Percentiles rank a stretch among this genome's conserved stretches.
These are phyloP conservation scores for Xenopus laevis DNA, from an alignment of 2,113 vertebrate species.

Conservation along the genomic window DNA sequence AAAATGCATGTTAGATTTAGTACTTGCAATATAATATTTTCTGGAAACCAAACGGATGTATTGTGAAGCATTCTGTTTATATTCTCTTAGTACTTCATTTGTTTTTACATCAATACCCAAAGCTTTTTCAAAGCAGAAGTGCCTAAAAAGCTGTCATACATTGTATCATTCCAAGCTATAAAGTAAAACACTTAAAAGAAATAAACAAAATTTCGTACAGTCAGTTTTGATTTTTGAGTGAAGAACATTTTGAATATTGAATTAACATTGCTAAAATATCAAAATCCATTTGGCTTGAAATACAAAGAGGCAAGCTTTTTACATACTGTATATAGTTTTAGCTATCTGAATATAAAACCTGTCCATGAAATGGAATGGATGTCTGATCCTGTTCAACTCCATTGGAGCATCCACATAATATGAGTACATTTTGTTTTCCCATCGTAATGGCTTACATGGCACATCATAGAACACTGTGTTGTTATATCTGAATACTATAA, in stretches of 20 bases:
- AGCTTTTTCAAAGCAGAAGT: slow-evolving; percentile 11
- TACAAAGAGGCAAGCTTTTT: not conserved
- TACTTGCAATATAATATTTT: slow-evolving; percentile 1
- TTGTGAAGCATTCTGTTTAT: slow-evolving; percentile 4
- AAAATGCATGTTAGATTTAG: slow-evolving; percentile 32
- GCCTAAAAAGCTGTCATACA: slow-evolving; percentile 29
- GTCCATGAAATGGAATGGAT: no score
- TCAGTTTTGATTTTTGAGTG: not conserved
- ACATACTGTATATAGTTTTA: not conserved
- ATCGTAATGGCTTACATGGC: no score
- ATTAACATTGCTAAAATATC: not conserved
- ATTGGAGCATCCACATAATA: no score
- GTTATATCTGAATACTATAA: no score
- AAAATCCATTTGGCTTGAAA: not conserved
- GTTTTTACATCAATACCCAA: slow-evolving; percentile 30
- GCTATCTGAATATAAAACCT: not conserved
- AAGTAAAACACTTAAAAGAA: slow-evolving; percentile 18
- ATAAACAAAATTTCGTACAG: not conserved
- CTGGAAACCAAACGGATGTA: not conserved
- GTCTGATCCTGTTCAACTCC: no score
- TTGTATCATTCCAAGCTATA: slow-evolving; percentile 19
- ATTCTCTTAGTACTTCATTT: slow-evolving; percentile 14
- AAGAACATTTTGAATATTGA: not conserved
- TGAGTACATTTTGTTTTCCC: no score
- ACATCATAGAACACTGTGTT: no score